Conservation (phyloP, 2,113 vertebrate genomes). For the Pseudorhombus dupliciocellatus region DNA sequence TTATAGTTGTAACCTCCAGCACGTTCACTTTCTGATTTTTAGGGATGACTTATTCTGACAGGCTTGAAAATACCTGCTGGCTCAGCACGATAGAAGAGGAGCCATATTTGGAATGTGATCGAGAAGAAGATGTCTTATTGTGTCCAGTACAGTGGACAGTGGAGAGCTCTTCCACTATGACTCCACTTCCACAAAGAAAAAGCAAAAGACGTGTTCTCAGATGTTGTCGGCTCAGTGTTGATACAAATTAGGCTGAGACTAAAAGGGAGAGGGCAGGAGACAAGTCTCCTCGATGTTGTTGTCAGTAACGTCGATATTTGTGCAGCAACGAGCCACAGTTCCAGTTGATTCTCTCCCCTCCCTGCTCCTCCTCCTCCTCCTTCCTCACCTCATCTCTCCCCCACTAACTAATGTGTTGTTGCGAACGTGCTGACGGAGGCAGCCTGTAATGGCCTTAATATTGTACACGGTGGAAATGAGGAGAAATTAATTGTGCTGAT, state of each 20-base stretch:
- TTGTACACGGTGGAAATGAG: constrained; percentile 72
- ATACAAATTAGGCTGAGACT: neutral
- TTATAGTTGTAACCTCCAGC: no score
- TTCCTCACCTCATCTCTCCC: neutral
- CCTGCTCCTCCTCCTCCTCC: neutral
- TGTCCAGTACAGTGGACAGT: no score
- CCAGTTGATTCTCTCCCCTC: constrained; percentile 48
- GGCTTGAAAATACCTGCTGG: no score
- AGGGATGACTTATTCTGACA: no score
- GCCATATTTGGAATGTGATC: no score
- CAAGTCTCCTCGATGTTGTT: constrained; percentile 4
- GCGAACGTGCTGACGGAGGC: constrained; percentile 82
- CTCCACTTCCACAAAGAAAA: neutral
- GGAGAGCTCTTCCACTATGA: no score
- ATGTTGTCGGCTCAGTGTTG: neutral
- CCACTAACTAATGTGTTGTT: constrained; percentile 76
- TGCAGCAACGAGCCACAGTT: constrained; percentile 57
- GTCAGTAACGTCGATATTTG: constrained; percentile 45
- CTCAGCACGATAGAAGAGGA: no score
- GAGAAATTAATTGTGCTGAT: constrained; percentile 84
- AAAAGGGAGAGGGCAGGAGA: neutral
- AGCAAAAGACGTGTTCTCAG: neutral
- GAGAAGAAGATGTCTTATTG: no score
- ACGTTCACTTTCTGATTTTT: no score
- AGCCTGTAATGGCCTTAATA: constrained; percentile 75